Conservation (phyloP, 2,113 vertebrate species). For the Campylorhamphus procurvoides region DNA sequence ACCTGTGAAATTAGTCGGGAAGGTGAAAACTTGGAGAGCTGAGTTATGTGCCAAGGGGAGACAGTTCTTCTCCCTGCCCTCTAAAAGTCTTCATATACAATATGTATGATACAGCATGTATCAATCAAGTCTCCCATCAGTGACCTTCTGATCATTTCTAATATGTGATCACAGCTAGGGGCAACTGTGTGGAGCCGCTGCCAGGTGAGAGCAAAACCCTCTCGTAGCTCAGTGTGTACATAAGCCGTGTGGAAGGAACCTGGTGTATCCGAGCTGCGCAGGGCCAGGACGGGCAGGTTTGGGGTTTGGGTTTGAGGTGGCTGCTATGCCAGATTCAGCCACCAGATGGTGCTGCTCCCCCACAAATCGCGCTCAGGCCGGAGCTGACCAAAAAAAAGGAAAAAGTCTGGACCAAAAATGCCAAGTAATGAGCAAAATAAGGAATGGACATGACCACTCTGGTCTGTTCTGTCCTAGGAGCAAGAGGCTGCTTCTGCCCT, state of each 20-base stretch:
- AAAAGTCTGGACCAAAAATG: neutral
- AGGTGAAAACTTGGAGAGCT: neutral
- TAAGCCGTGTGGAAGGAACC: rapidly evolving
- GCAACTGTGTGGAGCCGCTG: neutral
- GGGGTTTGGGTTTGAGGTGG: too few species aligned
- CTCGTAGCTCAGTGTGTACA: rapidly evolving
- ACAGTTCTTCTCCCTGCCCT: neutral
- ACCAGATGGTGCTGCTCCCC: neutral
- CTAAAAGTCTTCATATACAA: neutral
- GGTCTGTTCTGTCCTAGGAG: neutral
- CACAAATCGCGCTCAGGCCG: too few species aligned
- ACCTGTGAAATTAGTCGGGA: rapidly evolving
- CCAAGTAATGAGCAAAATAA: neutral
- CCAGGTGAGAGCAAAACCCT: neutral
- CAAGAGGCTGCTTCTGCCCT: neutral
- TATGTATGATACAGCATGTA: rapidly evolving
- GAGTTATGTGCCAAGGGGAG: rapidly evolving
- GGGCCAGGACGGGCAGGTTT: rapidly evolving
- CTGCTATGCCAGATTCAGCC: rapidly evolving
- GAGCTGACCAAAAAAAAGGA: neutral
- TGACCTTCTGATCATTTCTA: neutral
- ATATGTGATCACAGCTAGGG: neutral
- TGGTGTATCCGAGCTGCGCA: rapidly evolving
- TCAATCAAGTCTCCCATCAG: neutral
- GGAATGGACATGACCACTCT: neutral